phyloP scores from a whole-genome alignment of 1,140 invertebrate species.

The Aleiodes sp. region DNA sequence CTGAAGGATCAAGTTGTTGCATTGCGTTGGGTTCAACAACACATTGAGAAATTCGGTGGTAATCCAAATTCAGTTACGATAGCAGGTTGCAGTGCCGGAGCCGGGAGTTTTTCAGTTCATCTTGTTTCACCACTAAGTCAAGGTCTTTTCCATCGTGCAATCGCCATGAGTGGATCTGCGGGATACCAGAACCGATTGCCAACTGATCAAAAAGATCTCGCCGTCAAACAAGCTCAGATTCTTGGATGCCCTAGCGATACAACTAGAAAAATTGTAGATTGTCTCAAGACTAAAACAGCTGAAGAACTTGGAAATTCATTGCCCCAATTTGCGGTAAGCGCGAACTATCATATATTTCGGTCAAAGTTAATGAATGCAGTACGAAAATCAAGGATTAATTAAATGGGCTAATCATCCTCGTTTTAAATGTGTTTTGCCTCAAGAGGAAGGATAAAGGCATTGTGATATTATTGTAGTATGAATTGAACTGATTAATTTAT shows the following conservation, averaged over 20 bases:
- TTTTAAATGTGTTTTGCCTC: too few relatives aligned
- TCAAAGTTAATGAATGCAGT: too few relatives aligned
- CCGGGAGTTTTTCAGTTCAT: conserved; percentile 72
- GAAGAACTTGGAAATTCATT: conserved; percentile 47
- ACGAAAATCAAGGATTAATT: too few relatives aligned
- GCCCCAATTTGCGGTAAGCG: too few relatives aligned
- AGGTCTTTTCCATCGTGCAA: conserved; percentile 76
- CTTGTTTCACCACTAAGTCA: conserved; percentile 77
- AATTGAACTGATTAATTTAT: too few relatives aligned
- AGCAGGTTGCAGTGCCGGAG: conserved; percentile 76
- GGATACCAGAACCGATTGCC: conserved; percentile 68
- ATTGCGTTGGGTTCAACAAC: conserved; percentile 77
- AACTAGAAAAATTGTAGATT: conserved; percentile 70
- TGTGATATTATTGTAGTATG: too few relatives aligned
- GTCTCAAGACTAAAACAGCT: conserved; percentile 68
- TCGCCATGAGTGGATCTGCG: conserved; percentile 76
- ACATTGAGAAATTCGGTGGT: conserved; percentile 79
- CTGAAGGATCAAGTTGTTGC: conserved; percentile 80
- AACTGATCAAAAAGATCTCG: conserved; percentile 69
- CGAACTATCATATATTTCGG: too few relatives aligned
- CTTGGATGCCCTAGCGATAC: conserved; percentile 73
- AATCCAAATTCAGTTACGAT: conserved; percentile 77
- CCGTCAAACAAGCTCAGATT: conserved; percentile 74
- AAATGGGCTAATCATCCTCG: too few relatives aligned
- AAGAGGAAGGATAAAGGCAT: too few relatives aligned